A percentile compares a stretch with the other conserved stretches of the same genome.
Evolutionary conservation across 2,797 vertebrate species (phyloP).

Genomic region (Champsocephalus esox): DNA sequence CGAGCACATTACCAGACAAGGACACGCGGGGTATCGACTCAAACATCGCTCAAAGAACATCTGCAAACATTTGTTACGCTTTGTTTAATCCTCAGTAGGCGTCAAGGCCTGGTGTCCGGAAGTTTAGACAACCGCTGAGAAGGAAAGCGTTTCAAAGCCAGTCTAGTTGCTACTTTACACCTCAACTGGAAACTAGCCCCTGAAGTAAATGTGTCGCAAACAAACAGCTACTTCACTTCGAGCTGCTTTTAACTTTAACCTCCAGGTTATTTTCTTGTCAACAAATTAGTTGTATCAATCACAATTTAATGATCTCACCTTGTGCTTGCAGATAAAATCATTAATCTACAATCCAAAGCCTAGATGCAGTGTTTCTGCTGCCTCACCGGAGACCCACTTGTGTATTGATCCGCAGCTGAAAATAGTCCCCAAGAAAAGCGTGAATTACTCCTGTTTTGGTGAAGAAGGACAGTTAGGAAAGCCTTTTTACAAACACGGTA

Average conservation of each 20-base stretch:
- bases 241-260: too few species aligned
- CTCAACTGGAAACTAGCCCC: too few species aligned
- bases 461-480: too few species aligned
- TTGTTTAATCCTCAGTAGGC: background rate
- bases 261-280: too few species aligned
- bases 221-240: too few species aligned
- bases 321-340: too few species aligned
- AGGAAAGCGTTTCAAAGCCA: too few species aligned
- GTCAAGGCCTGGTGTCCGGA: background rate
- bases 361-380: background rate
- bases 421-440: background rate
- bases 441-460: background rate
- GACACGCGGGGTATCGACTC: background rate
- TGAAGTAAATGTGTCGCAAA: too few species aligned
- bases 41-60: background rate
- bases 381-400: background rate
- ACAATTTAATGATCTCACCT: too few species aligned
- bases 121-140: constrained; percentile 6
- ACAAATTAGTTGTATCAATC: too few species aligned
- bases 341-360: background rate
- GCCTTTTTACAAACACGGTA: too few species aligned
- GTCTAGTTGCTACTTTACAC: too few species aligned
- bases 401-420: background rate
- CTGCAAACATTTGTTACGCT: background rate
- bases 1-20: background rate